These are phyloP conservation scores for Cerastis leucographa DNA, from an alignment of 2,888 invertebrate genomes.

Conservation along the genomic window DNA sequence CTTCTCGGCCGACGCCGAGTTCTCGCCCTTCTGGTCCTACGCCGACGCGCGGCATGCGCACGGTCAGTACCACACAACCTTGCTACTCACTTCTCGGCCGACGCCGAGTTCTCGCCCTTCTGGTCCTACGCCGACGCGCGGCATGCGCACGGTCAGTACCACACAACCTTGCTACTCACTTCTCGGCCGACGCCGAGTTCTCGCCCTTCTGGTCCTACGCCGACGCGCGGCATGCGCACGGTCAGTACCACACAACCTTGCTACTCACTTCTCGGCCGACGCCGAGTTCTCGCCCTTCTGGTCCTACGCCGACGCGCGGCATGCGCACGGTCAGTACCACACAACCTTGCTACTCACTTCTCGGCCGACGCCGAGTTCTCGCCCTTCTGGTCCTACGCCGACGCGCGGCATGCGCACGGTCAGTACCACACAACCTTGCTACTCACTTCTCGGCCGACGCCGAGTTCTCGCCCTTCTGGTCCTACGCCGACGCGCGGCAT, in stretches of 20 bases:
- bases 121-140: slow-evolving; percentile 68
- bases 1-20: slow-evolving; percentile 45
- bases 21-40: slow-evolving; percentile 74
- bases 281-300: slow-evolving; percentile 72
- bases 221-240: slow-evolving; percentile 34
- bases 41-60: slow-evolving; percentile 33
- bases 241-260: slow-evolving; percentile 2
- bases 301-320: slow-evolving; percentile 62
- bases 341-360: not conserved
- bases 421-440: not conserved
- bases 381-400: slow-evolving; percentile 72
- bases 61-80: slow-evolving; percentile 13
- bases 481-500: slow-evolving; percentile 54
- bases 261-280: slow-evolving; percentile 14
- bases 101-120: slow-evolving; percentile 68
- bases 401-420: slow-evolving; percentile 35
- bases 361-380: slow-evolving; percentile 58
- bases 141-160: slow-evolving; percentile 31
- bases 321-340: slow-evolving; percentile 27
- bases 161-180: not conserved
- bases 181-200: slow-evolving; percentile 55
- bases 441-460: slow-evolving; percentile 23
- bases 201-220: slow-evolving; percentile 73
- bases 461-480: slow-evolving; percentile 73
- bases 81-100: slow-evolving; percentile 12